Base-by-base conservation (phyloP, 2,888 invertebrate species). In the Lasioglossum morio region DNA sequence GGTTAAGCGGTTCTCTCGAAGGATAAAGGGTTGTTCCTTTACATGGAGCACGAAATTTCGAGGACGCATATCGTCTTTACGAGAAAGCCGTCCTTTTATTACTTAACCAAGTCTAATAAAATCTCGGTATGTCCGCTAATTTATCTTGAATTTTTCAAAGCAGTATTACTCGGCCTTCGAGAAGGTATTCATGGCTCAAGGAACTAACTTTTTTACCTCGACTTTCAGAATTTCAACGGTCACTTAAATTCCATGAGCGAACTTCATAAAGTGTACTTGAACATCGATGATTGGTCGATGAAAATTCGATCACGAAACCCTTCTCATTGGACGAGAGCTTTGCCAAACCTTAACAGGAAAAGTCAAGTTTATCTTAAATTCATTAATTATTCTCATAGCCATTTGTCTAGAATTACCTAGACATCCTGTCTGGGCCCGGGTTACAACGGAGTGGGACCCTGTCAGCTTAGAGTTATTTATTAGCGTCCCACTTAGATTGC, bases 21-120 rank as follows among this genome's bases (percentile, higher is more conserved):
- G 66, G 34, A 66, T 85, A 79, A 78, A 76, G 72, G 72, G 46
- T 73, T 83, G 75, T 72, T 82, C 66, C 76, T 72, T 83, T 34
- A 48, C 76, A 12, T 34, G 23, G n/a, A 79, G 76, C n/a, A 48
- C 66, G 66, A 79, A 79, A 76, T 85, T 85, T 76, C 57, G 46
- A 16, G 27, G 57, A 79, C 53, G 73, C 77, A 37, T 72, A 63
- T 78, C 23, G 34, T n/a, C 23, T 5, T 27, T 27, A 16, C 19
- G 27, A 5, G 27, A 66, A 66, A 66, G 19, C 46, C 14, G 16
- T 66, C 37, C 37, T 73, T 63, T 66, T 66, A 48, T 79, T 37
- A 34, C 30, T 23, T 37, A 37, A 19, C 12, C 27, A 14, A 66
- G 19, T 48, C 27, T 19, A 10, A 19, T 23, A 27, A 16, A 66